Evolutionary conservation across 2,113 vertebrate genomes (phyloP).

Genomic region (Anguilla rostrata): DNA sequence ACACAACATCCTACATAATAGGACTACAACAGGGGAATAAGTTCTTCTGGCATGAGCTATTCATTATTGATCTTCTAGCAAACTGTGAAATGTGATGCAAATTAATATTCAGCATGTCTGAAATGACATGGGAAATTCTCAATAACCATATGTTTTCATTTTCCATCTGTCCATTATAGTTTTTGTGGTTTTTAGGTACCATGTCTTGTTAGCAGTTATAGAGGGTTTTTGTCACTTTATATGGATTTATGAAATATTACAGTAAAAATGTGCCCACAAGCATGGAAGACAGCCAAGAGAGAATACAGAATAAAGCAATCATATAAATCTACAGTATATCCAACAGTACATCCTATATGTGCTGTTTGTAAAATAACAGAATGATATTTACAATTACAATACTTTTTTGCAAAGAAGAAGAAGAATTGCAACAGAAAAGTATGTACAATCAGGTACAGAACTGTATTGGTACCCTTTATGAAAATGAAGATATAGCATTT

Average conservation of each 20-base stretch:
- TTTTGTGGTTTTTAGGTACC: slow-evolving; percentile 34
- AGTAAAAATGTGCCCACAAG: slow-evolving; percentile 50
- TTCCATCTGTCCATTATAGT: slow-evolving; percentile 7
- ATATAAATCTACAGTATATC: not conserved
- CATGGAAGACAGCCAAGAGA: slow-evolving; percentile 35
- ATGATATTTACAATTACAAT: not conserved
- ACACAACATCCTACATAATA: not conserved
- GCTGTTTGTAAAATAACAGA: too few species aligned
- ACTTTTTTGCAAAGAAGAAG: not conserved
- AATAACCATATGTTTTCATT: slow-evolving; percentile 28
- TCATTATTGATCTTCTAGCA: not conserved
- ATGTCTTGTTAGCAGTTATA: slow-evolving; percentile 41
- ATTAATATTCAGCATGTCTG: not conserved
- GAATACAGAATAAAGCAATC: slow-evolving; percentile 3
- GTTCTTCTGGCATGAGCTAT: not conserved
- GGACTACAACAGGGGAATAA: not conserved
- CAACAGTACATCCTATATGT: too few species aligned
- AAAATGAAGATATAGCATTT: too few species aligned
- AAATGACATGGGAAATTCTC: not conserved
- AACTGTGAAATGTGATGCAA: not conserved
- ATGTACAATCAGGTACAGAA: too few species aligned
- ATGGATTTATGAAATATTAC: slow-evolving; percentile 64
- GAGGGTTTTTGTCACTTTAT: slow-evolving; percentile 55
- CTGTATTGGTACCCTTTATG: too few species aligned
- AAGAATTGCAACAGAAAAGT: too few species aligned